phyloP scores from a whole-genome alignment of 2,797 vertebrate species.

The Atherinosoma microstoma region DNA sequence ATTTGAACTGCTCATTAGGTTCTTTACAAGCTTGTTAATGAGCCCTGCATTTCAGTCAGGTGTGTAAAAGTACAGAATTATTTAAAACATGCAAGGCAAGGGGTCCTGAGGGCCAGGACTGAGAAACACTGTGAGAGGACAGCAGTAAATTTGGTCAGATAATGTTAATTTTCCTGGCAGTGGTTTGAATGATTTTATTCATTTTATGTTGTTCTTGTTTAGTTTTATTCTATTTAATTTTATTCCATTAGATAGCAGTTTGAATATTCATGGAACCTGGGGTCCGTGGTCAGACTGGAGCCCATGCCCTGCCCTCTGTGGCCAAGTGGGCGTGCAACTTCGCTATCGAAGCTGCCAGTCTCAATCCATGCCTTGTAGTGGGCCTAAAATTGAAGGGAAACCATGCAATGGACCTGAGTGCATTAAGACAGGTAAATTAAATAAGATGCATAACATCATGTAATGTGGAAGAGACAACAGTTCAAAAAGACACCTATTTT shows the following conservation, averaged over 20 bases:
- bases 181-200: background rate
- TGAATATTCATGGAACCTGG: constrained; percentile 79
- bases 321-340: constrained; percentile 86
- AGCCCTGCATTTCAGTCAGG: too few species aligned
- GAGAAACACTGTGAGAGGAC: background rate
- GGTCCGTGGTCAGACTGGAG: constrained; percentile 93
- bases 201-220: background rate
- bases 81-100: too few species aligned
- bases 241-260: constrained; percentile 45
- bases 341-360: constrained; percentile 89
- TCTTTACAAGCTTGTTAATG: too few species aligned
- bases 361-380: constrained; percentile 82
- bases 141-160: background rate
- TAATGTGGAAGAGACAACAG: background rate
- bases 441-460: background rate
- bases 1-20: too few species aligned
- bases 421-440: constrained; percentile 72
- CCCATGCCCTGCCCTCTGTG: constrained; percentile 89
- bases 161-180: background rate
- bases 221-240: background rate
- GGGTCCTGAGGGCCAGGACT: background rate
- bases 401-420: constrained; percentile 88
- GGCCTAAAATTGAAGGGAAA: constrained; percentile 87
- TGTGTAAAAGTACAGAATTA: too few species aligned
- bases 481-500: background rate